phyloP scores from a whole-genome alignment of 2,113 vertebrate genomes.

The Lepus europaeus region DNA sequence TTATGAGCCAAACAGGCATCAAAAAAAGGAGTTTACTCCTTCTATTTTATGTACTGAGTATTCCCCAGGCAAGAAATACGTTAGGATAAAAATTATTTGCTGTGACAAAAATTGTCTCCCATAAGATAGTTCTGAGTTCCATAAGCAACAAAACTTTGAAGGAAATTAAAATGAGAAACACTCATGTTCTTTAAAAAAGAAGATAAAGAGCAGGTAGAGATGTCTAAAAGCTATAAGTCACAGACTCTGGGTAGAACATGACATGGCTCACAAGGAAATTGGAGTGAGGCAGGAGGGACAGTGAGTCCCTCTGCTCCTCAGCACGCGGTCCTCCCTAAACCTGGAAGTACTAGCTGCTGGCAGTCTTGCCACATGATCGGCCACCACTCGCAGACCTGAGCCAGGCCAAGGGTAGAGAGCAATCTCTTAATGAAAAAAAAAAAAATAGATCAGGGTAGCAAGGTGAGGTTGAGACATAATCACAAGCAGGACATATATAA shows the following conservation, averaged over 20 bases:
- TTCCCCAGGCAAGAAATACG: background rate
- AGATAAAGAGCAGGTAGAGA: background rate
- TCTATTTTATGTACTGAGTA: background rate
- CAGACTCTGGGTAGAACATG: background rate
- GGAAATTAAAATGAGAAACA: background rate
- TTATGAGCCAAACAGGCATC: background rate
- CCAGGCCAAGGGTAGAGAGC: background rate
- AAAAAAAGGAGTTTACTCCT: background rate
- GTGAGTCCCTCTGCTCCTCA: background rate
- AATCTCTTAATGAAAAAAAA: background rate
- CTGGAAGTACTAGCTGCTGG: background rate
- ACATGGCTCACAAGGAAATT: slow-evolving; percentile 22
- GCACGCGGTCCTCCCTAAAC: background rate
- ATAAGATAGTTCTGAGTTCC: background rate
- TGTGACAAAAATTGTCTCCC: background rate
- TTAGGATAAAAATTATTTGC: slow-evolving; percentile 5
- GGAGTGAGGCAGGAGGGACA: slow-evolving; percentile 4
- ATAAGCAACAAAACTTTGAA: background rate
- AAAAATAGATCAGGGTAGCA: background rate
- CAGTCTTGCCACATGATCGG: background rate
- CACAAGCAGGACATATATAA: slow-evolving; percentile 29
- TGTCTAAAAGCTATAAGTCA: slow-evolving; percentile 16
- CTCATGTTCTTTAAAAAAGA: background rate
- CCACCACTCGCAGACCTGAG: background rate
- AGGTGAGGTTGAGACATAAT: background rate